Evolutionary conservation across 1,140 invertebrate genomes (phyloP).

Genomic region (Trichonephila clavipes): DNA sequence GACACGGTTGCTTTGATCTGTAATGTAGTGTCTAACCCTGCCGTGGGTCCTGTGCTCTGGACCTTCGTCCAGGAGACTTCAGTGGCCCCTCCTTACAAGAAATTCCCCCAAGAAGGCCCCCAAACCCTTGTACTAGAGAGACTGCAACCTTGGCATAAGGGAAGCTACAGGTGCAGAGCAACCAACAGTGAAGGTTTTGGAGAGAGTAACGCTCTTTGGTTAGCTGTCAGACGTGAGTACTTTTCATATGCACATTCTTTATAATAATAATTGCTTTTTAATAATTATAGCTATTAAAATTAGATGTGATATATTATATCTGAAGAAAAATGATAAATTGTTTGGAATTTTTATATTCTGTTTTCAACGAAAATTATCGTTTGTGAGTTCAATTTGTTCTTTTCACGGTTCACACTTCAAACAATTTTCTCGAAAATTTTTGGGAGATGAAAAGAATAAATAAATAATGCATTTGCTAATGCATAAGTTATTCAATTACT

Average conservation of each 20-base stretch:
- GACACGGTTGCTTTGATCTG: constrained; percentile 91
- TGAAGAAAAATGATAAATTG: too few relatives aligned
- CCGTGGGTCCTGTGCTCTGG: constrained; percentile 44
- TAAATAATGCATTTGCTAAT: too few relatives aligned
- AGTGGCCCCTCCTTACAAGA: not conserved
- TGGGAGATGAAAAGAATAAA: too few relatives aligned
- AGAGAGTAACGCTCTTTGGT: constrained; percentile 63
- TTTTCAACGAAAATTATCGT: too few relatives aligned
- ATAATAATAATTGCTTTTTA: too few relatives aligned
- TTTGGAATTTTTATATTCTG: too few relatives aligned
- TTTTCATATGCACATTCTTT: not conserved
- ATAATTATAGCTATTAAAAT: too few relatives aligned
- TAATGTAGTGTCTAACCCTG: constrained; percentile 77
- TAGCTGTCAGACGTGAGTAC: constrained; percentile 83
- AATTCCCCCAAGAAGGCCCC: not conserved
- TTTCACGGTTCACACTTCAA: too few relatives aligned
- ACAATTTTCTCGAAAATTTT: too few relatives aligned
- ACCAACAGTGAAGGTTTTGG: constrained; percentile 64
- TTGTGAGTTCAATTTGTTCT: too few relatives aligned
- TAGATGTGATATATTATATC: too few relatives aligned
- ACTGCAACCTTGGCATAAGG: constrained; percentile 62
- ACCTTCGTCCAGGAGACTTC: constrained; percentile 50
- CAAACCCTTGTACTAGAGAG: constrained; percentile 64
- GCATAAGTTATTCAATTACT: too few relatives aligned
- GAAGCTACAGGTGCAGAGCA: constrained; percentile 65